These are phyloP conservation scores for Parazoanthus swiftii DNA, from an alignment of 92 coral and sea anemone species.

Conservation along the genomic window DNA sequence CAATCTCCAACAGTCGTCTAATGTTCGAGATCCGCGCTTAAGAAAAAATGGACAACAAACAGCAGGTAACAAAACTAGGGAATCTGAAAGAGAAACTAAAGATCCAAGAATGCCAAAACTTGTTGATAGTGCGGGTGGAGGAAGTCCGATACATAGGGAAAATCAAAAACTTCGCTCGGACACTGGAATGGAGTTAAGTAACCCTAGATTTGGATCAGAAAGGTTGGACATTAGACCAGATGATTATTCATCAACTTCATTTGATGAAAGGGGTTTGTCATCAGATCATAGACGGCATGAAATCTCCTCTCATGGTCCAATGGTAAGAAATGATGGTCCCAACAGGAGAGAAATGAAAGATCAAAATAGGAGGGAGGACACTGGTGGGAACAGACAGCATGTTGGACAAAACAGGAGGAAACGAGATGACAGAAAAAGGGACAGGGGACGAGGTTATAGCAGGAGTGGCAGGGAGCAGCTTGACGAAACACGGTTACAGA, in stretches of 20 bases:
- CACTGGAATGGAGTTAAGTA: not conserved
- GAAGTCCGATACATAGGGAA: conserved; percentile 34
- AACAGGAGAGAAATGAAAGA: conserved; percentile 1
- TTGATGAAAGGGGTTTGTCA: conserved; percentile 21
- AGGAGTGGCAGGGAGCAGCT: conserved; percentile 32
- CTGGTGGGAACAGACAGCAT: not conserved
- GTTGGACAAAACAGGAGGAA: conserved; percentile 26
- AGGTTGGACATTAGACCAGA: not conserved
- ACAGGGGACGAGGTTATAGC: conserved; percentile 44
- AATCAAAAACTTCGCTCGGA: not conserved
- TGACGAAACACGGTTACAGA: conserved; percentile 2
- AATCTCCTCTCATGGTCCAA: not conserved
- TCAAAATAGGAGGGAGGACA: conserved; percentile 23
- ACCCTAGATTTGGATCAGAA: conserved; percentile 19
- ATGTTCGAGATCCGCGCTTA: conserved; percentile 76
- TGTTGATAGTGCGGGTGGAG: conserved; percentile 10
- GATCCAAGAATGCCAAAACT: conserved; percentile 25
- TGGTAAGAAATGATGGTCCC: not conserved
- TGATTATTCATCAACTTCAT: not conserved
- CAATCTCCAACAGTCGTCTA: conserved; percentile 22
- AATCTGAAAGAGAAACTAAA: conserved; percentile 23
- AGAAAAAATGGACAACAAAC: conserved; percentile 70
- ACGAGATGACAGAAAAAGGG: conserved; percentile 37
- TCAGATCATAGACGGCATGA: conserved; percentile 18
- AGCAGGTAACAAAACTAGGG: conserved; percentile 9